Percentiles rank a stretch among this genome's conserved stretches.
These are phyloP conservation scores for Tyto alba DNA, from an alignment of 2,113 vertebrate genomes.

Conservation along the genomic window DNA sequence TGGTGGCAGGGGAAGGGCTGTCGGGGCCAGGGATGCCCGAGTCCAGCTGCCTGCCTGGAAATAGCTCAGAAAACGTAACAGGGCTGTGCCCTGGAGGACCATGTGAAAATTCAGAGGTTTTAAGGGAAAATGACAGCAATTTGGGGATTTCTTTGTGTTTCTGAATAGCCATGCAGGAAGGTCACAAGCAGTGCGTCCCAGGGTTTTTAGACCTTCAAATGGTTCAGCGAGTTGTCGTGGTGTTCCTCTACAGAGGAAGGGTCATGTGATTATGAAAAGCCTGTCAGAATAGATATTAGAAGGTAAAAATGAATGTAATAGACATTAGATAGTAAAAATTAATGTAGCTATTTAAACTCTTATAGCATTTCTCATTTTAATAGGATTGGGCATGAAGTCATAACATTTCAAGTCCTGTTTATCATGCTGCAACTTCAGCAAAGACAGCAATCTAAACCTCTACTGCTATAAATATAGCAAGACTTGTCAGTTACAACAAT, in stretches of 20 bases:
- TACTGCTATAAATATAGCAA: not conserved
- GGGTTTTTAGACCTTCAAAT: not conserved
- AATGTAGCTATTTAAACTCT: not conserved
- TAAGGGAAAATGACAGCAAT: not conserved
- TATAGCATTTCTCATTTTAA: not conserved
- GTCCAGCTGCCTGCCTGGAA: not conserved
- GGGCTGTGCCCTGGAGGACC: not conserved
- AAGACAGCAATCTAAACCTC: not conserved
- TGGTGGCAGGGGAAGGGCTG: not conserved
- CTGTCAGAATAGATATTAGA: not conserved
- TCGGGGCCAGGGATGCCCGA: not conserved
- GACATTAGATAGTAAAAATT: not conserved
- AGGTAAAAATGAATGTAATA: not conserved
- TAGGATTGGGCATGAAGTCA: not conserved
- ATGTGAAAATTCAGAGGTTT: not conserved
- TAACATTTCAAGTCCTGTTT: not conserved
- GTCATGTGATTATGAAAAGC: not conserved
- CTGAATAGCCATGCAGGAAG: not conserved
- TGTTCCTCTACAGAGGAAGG: not conserved
- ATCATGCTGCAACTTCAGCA: not conserved
- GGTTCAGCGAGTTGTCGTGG: not conserved
- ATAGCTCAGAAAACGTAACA: not conserved
- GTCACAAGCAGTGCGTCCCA: not conserved
- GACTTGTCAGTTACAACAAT: not conserved
- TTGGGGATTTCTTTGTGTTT: not conserved